Conservation (phyloP, 2,888 invertebrate genomes). For the Clanis bilineata region DNA sequence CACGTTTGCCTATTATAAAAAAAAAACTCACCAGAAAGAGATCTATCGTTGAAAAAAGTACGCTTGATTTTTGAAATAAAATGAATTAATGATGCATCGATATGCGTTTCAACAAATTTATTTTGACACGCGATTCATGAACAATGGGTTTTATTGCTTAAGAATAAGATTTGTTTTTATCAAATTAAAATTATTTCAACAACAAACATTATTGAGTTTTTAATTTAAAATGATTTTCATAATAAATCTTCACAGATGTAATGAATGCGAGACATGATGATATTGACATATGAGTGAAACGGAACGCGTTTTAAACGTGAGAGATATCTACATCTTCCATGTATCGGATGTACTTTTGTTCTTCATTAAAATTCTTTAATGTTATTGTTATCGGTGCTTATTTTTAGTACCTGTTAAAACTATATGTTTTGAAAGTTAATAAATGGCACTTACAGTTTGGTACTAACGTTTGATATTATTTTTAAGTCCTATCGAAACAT, state of each 20-base stretch:
- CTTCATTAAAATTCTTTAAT: neutral
- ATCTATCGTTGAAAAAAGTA: slow-evolving; percentile 43
- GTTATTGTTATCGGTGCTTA: neutral
- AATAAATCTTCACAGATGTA: slow-evolving; percentile 21
- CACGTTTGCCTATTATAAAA: neutral
- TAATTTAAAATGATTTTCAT: slow-evolving; percentile 16
- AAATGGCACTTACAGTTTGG: no score
- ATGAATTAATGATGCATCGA: slow-evolving; percentile 54
- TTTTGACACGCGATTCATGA: neutral
- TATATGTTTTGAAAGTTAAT: no score
- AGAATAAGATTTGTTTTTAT: slow-evolving; percentile 9
- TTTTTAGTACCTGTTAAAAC: neutral
- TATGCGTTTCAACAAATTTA: slow-evolving; percentile 20
- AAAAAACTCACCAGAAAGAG: slow-evolving; percentile 25
- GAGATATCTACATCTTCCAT: neutral
- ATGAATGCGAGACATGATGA: slow-evolving; percentile 15
- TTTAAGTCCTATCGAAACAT: neutral
- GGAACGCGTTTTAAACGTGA: slow-evolving; percentile 4
- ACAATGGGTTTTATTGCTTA: neutral
- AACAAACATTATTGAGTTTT: neutral
- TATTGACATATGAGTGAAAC: slow-evolving; percentile 15
- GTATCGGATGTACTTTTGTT: neutral
- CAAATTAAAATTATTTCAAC: neutral
- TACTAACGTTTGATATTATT: neutral
- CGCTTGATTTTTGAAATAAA: slow-evolving; percentile 48